These are phyloP conservation scores for Hypothenemus hampei DNA, from an alignment of 1,140 invertebrate genomes.

Conservation along the genomic window DNA sequence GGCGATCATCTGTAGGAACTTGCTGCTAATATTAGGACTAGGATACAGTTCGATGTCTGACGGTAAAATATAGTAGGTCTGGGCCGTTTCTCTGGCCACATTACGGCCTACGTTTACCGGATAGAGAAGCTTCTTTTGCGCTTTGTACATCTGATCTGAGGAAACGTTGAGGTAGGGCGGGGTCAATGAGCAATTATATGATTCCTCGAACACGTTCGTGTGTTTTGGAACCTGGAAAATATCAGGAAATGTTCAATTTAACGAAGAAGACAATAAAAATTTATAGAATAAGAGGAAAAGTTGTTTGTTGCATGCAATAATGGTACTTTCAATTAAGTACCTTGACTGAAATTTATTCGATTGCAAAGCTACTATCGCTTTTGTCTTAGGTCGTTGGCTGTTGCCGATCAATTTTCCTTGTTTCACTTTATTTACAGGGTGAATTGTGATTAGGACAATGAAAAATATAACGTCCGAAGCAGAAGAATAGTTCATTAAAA, in stretches of 20 bases:
- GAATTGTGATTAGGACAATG: no score
- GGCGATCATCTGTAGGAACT: constrained; percentile 78
- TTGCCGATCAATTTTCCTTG: no score
- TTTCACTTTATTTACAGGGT: no score
- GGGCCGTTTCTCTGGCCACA: constrained; percentile 72
- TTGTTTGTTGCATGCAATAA: neutral
- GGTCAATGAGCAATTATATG: constrained; percentile 64
- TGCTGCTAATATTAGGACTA: constrained; percentile 67
- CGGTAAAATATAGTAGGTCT: constrained; percentile 78
- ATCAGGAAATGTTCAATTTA: constrained; percentile 11
- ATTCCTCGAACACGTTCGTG: constrained; percentile 54
- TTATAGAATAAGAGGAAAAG: neutral
- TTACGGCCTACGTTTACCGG: constrained; percentile 86
- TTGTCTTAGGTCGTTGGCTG: constrained; percentile 1
- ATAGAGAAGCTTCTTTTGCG: constrained; percentile 73
- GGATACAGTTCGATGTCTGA: constrained; percentile 88
- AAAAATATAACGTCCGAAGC: no score
- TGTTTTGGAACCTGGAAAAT: constrained; percentile 58
- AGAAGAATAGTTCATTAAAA: no score
- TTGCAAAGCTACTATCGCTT: constrained; percentile 1
- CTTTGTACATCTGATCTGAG: constrained; percentile 67
- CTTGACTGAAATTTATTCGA: no score
- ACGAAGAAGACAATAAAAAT: neutral
- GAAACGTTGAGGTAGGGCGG: constrained; percentile 65
- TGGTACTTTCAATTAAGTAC: neutral